Base-by-base conservation (phyloP, 2,888 invertebrate genomes). In the Aproaerema taeniolella region DNA sequence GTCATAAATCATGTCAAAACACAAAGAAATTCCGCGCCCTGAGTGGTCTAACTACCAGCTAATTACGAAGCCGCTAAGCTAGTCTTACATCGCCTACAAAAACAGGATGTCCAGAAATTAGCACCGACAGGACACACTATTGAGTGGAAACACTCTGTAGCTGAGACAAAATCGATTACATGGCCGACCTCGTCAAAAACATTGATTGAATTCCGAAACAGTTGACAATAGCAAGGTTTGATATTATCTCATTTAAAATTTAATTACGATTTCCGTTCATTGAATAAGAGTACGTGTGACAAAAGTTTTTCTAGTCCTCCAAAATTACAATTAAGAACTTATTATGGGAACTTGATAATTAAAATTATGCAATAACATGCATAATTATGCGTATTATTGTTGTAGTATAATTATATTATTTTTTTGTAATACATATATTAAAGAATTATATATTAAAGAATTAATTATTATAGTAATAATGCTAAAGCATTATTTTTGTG, bases 51-150 rank as follows among this genome's bases (percentile, higher is more conserved):
- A 33, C 28, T n/a, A 50, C 41, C 50, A 34, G 39, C 39, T 64
- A 59, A 62, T 61, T 52, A 42, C 55, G 52, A 61, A 47, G 44
- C 45, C 45, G 47, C 51, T 36, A 50, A 5, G 55, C 44, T 42
- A 52, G 38, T 46, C 39, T 49, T 49, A 41, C 43, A 48, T 51
- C 53, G 53, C n/a, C n/a, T n/a, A n/a, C 55, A 57, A 60, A 55
- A 54, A 53, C 61, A 70, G 67, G 64, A 68, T 60, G 61, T 47
- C 56, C 53, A 54, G 53, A 50, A 59, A 65, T 47, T 53, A 47
- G 46, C 49, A 52, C 51, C 55, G 52, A 54, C 52, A n/a, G n/a
- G n/a, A n/a, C n/a, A n/a, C n/a, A n/a, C n/a, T n/a, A 50, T 48
- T 45, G 53, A 45, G 42, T 42, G 50, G 48, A 55, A 42, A 50